Conservation (phyloP, 2,113 vertebrate genomes). For the Chroicocephalus ridibundus region DNA sequence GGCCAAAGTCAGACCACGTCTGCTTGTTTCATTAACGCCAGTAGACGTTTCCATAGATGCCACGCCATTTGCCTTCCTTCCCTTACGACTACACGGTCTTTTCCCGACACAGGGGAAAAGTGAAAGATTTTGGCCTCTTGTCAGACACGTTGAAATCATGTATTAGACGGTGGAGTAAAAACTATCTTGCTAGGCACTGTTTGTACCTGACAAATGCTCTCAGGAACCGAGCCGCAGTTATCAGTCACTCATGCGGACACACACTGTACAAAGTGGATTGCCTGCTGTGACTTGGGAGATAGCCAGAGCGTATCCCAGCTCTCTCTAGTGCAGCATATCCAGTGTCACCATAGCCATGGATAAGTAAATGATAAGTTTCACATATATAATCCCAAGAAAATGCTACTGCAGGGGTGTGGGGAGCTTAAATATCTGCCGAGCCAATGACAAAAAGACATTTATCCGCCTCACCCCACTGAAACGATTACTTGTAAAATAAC, state of each 20-base stretch:
- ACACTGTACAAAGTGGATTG: neutral
- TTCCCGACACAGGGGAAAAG: neutral
- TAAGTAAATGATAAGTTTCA: neutral
- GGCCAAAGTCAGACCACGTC: neutral
- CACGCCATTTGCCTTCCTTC: neutral
- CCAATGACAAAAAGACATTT: neutral
- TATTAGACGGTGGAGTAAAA: neutral
- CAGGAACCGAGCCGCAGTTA: neutral
- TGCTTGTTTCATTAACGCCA: neutral
- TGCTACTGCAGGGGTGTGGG: fast-evolving
- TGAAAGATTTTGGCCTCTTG: neutral
- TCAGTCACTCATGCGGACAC: neutral
- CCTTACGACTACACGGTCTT: neutral
- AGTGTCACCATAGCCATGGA: neutral
- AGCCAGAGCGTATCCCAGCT: neutral
- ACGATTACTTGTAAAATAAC: neutral
- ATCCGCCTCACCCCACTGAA: neutral
- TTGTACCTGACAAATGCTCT: neutral
- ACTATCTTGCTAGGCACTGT: neutral
- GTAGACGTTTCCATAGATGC: neutral
- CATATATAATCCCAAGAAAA: neutral
- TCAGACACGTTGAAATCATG: neutral
- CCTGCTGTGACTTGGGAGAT: constrained; percentile 11
- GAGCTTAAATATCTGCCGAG: neutral
- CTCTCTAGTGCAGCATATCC: neutral